A percentile compares a stretch with the other conserved stretches of the same genome.
Conservation (phyloP, 2,113 vertebrate species). For the Morone saxatilis region DNA sequence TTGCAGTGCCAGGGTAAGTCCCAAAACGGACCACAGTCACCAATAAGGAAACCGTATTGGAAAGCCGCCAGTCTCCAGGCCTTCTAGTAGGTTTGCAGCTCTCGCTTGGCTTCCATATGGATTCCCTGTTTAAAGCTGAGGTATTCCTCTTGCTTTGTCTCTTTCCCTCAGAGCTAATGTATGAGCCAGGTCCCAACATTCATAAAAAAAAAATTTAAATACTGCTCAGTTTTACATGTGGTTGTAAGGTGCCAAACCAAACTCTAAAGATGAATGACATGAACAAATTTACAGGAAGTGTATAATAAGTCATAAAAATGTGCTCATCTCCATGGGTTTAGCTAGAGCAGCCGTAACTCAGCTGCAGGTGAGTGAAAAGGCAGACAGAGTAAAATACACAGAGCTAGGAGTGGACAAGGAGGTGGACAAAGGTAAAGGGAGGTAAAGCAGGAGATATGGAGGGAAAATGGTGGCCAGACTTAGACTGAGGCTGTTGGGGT, state of each 20-base stretch:
- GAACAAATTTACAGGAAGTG: constrained; percentile 40
- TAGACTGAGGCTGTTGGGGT: constrained; percentile 17
- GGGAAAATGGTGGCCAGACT: not conserved
- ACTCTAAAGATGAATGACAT: constrained; percentile 29
- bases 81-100: not conserved
- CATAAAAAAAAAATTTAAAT: constrained; percentile 16
- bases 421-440: constrained; percentile 24
- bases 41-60: constrained; percentile 18
- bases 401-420: constrained; percentile 26
- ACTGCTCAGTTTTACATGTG: constrained; percentile 14
- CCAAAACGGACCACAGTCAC: constrained; percentile 1
- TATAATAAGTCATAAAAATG: constrained; percentile 21
- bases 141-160: constrained; percentile 10
- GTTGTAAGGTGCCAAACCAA: constrained; percentile 18
- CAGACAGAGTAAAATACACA: not conserved
- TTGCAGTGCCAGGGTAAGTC: not conserved
- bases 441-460: constrained; percentile 14
- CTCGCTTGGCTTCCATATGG: constrained; percentile 2
- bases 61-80: constrained; percentile 1
- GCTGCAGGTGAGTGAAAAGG: not conserved
- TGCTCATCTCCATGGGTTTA: constrained; percentile 21
- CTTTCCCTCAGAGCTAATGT: constrained; percentile 9
- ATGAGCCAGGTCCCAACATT: not conserved
- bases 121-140: constrained; percentile 33
- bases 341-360: constrained; percentile 31